A percentile compares a stretch with the other conserved stretches of the same genome.
Evolutionary conservation across 1,140 invertebrate genomes (phyloP).

Genomic region (Cydia pomonella): DNA sequence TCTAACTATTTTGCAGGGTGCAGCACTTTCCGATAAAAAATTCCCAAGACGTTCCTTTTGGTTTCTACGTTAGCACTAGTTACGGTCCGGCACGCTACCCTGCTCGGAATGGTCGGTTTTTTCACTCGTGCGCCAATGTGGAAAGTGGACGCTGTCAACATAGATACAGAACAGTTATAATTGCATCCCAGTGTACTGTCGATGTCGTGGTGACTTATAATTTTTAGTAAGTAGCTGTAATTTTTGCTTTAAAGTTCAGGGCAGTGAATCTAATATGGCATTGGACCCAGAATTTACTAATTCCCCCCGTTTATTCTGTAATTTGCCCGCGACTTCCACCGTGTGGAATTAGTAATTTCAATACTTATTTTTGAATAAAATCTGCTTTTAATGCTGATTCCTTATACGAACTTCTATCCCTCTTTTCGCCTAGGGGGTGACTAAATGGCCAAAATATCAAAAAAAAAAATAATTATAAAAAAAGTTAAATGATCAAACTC

Average conservation of each 20-base stretch:
- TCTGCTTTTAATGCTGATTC: no score
- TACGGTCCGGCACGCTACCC: conserved; percentile 10
- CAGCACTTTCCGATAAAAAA: not conserved
- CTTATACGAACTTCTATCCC: no score
- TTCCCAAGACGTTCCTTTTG: conserved; percentile 1
- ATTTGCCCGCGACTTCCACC: no score
- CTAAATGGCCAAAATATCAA: no score
- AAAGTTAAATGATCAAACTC: no score
- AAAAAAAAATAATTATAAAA: no score
- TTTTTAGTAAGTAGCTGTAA: not conserved
- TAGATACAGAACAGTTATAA: conserved; percentile 32
- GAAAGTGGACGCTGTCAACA: conserved; percentile 25
- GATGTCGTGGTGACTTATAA: not conserved
- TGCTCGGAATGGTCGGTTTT: conserved; percentile 27
- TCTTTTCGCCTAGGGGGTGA: no score
- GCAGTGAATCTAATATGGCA: not conserved
- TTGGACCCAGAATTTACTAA: no score
- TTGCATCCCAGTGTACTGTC: not conserved
- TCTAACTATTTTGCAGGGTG: no score
- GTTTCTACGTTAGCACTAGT: conserved; percentile 13
- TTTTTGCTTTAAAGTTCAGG: not conserved
- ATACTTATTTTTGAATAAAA: no score
- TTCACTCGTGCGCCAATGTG: conserved; percentile 15
- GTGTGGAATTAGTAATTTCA: no score
- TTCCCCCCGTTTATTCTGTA: no score